Conservation (phyloP, 1,140 invertebrate genomes). For the Caerostris extrusa region DNA sequence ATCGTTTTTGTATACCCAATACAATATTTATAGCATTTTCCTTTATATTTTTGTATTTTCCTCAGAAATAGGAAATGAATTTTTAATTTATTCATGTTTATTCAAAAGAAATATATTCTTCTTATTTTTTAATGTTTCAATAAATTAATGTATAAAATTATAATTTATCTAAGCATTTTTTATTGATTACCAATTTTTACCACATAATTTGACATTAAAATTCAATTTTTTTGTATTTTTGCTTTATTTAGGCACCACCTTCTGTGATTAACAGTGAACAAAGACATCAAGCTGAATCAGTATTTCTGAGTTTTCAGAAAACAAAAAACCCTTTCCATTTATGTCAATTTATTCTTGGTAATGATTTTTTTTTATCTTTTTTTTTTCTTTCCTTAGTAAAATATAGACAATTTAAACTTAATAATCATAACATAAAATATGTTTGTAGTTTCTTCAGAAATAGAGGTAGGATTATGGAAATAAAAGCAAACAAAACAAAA, state of each 20-base stretch:
- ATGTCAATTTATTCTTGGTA: conserved; percentile 88
- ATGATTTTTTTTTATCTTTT: neutral
- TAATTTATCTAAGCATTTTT: neutral
- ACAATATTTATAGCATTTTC: too few species aligned
- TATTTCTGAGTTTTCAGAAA: conserved; percentile 91
- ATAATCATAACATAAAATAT: too few species aligned
- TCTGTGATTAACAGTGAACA: conserved; percentile 89
- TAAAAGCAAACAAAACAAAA: too few species aligned
- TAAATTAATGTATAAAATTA: neutral
- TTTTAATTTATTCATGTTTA: too few species aligned
- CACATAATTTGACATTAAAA: neutral
- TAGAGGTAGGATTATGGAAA: too few species aligned
- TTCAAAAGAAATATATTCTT: neutral
- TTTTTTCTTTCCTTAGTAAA: neutral
- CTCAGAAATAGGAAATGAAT: too few species aligned
- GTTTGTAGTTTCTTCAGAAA: too few species aligned
- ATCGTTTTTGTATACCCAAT: too few species aligned
- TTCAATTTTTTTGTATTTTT: neutral
- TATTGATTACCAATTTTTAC: neutral
- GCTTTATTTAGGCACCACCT: conserved; percentile 87
- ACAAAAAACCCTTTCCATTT: conserved; percentile 90
- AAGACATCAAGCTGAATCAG: conserved; percentile 88
- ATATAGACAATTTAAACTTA: too few species aligned
- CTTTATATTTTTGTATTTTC: too few species aligned
- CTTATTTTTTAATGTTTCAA: neutral